Percentiles rank a stretch among this genome's conserved stretches.
Conservation (phyloP, 2,888 invertebrate genomes). For the Rambutsinella grinnellia region DNA sequence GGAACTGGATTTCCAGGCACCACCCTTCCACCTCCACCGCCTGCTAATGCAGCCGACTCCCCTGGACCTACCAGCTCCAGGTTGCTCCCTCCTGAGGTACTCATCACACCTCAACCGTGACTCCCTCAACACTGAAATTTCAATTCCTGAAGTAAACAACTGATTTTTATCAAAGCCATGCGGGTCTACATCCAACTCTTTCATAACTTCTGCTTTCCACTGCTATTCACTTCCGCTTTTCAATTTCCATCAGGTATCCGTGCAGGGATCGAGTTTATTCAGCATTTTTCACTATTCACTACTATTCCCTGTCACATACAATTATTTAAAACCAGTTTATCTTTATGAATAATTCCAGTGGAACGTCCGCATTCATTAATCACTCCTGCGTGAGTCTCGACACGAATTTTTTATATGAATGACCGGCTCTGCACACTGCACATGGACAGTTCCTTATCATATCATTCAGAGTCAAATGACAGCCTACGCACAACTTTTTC, state of each 20-base stretch:
- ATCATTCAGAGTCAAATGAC: no score
- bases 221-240: background rate
- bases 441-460: no score
- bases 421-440: background rate
- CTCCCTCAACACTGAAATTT: slow-evolving; percentile 38
- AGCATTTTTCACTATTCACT: background rate
- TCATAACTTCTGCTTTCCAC: slow-evolving; percentile 20
- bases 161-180: slow-evolving; percentile 13
- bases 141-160: slow-evolving; percentile 17
- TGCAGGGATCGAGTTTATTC: background rate
- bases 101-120: slow-evolving; percentile 42
- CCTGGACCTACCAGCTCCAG: slow-evolving; percentile 52
- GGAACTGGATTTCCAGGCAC: slow-evolving; percentile 10
- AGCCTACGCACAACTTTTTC: background rate
- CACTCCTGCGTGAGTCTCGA: background rate
- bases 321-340: background rate
- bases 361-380: background rate
- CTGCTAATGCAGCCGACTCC: slow-evolving; percentile 6
- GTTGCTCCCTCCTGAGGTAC: slow-evolving; percentile 52
- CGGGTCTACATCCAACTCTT: slow-evolving; percentile 14
- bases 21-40: slow-evolving; percentile 38
- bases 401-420: background rate
- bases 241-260: background rate
- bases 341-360: background rate
- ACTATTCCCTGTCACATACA: background rate